Evolutionary conservation across 2,113 vertebrate species (phyloP).

Genomic region (Dunckerocampus dactyliophorus): DNA sequence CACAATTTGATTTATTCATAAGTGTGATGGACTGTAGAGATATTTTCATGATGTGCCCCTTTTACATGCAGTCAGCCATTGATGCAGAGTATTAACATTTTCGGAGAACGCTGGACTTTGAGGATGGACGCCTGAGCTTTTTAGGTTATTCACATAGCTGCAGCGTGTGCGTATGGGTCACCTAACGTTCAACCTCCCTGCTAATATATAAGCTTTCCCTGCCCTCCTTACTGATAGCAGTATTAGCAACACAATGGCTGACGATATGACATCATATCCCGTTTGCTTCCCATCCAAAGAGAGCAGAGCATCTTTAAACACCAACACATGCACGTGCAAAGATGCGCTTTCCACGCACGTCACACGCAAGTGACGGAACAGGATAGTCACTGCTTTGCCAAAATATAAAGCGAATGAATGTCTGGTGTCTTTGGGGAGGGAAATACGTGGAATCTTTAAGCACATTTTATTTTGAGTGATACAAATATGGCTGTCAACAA

Average conservation of each 20-base stretch:
- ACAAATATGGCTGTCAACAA: constrained; percentile 40
- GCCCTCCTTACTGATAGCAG: constrained; percentile 21
- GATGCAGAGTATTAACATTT: constrained; percentile 46
- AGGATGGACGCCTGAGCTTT: constrained; percentile 63
- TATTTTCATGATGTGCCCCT: constrained; percentile 39
- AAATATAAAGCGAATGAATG: constrained; percentile 74
- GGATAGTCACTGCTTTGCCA: constrained; percentile 83
- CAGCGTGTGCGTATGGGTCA: constrained; percentile 48
- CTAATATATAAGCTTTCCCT: constrained; percentile 70
- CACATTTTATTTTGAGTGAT: constrained; percentile 48
- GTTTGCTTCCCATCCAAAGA: constrained; percentile 29
- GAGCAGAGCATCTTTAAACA: constrained; percentile 20
- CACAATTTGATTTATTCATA: constrained; percentile 17
- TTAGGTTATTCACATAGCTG: constrained; percentile 70
- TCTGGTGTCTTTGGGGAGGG: constrained; percentile 38
- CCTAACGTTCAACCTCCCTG: constrained; percentile 72
- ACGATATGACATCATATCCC: constrained; percentile 23
- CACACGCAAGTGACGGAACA: constrained; percentile 58
- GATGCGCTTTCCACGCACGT: constrained; percentile 50
- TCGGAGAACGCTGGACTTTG: constrained; percentile 38
- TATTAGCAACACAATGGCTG: constrained; percentile 45
- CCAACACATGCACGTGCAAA: constrained; percentile 20
- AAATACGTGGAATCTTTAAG: constrained; percentile 21
- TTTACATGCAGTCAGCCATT: constrained; percentile 28
- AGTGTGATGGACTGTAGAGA: background rate